Conservation (phyloP, 2,797 vertebrate genomes). For the Hoplostethus atlanticus region DNA sequence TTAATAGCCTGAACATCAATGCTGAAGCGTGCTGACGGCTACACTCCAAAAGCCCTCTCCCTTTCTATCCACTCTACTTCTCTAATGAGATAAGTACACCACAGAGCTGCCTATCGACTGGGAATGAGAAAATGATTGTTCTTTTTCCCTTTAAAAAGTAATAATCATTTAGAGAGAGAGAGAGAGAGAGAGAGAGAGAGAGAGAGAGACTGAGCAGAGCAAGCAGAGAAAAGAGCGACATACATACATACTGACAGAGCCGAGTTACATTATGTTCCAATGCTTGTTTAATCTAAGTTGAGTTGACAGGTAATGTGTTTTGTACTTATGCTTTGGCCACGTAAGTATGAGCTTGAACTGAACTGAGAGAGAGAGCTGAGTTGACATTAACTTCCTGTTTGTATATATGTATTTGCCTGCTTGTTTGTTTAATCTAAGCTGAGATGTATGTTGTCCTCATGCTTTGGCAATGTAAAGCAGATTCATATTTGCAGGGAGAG, state of each 20-base stretch:
- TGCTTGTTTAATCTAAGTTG: background rate
- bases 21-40: constrained; percentile 54
- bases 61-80: constrained; percentile 28
- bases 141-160: constrained; percentile 32
- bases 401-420: background rate
- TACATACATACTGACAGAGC: background rate
- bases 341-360: background rate
- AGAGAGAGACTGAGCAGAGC: background rate
- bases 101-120: constrained; percentile 11
- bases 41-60: constrained; percentile 33
- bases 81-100: constrained; percentile 40
- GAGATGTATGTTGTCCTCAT: background rate
- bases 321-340: background rate
- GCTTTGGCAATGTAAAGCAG: constrained; percentile 6
- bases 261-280: background rate
- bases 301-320: background rate
- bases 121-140: constrained; percentile 28
- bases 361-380: background rate
- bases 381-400: background rate
- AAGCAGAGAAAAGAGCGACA: background rate
- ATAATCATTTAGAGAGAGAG: background rate
- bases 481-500: constrained; percentile 45
- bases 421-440: background rate
- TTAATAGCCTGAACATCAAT: constrained; percentile 61
- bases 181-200: background rate